Percentiles rank a stretch among this genome's conserved stretches.
Evolutionary conservation across 2,113 vertebrate genomes (phyloP).

Genomic region (Mastomys coucha): DNA sequence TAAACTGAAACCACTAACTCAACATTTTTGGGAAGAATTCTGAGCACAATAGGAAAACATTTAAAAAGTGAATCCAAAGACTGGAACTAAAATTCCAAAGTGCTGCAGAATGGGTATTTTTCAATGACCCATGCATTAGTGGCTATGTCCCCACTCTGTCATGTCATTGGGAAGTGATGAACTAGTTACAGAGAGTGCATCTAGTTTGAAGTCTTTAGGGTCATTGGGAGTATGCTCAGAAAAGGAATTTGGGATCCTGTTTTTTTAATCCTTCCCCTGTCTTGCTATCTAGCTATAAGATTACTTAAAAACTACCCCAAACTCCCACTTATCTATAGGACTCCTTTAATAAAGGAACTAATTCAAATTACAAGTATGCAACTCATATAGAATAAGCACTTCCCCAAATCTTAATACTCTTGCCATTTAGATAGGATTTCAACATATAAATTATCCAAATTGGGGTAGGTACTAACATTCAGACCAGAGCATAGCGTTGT

Average conservation of each 20-base stretch:
- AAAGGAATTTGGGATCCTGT: not conserved
- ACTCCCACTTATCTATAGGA: not conserved
- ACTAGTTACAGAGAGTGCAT: not conserved
- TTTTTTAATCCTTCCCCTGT: not conserved
- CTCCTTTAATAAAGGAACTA: not conserved
- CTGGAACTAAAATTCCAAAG: not conserved
- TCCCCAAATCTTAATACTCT: not conserved
- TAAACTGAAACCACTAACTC: not conserved
- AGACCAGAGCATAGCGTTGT: not conserved
- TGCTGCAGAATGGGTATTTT: not conserved
- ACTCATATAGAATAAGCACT: not conserved
- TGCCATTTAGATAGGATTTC: not conserved
- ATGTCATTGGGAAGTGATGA: not conserved
- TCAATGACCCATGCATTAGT: not conserved
- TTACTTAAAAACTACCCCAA: not conserved
- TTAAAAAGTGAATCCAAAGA: slow-evolving; percentile 14
- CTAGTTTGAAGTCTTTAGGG: not conserved
- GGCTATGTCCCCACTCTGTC: not conserved
- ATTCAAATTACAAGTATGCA: not conserved
- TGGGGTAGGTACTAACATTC: not conserved
- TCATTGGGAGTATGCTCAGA: not conserved
- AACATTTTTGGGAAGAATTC: not conserved
- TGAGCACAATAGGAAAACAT: not conserved
- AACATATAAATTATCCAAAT: not conserved
- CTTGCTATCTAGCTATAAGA: not conserved